phyloP scores from a whole-genome alignment of 2,113 vertebrate species.

The Trachemys scripta region DNA sequence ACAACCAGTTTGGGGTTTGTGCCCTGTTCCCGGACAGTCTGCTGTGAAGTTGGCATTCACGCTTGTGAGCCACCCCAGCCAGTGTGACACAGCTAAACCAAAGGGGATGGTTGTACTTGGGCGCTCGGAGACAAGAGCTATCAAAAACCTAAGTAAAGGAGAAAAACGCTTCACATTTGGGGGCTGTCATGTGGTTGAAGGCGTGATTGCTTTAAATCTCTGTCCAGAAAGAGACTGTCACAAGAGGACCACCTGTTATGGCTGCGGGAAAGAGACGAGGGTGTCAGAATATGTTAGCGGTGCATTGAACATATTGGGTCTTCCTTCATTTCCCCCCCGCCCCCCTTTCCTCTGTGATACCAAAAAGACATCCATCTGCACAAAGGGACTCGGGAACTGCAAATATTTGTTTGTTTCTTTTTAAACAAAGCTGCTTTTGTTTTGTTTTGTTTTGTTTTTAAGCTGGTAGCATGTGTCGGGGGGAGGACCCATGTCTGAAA shows the following conservation, averaged over 20 bases:
- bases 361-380: neutral
- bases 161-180: rapidly evolving
- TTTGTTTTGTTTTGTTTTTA: neutral
- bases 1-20: neutral
- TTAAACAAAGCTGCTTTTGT: constrained; percentile 24
- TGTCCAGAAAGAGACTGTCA: neutral
- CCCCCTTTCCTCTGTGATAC: constrained; percentile 6
- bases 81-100: neutral
- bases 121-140: rapidly evolving
- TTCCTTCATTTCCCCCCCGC: neutral
- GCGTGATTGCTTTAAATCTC: neutral
- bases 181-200: neutral
- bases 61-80: too few relatives aligned
- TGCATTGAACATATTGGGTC: neutral
- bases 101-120: neutral
- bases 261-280: neutral
- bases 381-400: constrained; percentile 12
- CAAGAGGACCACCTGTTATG: neutral
- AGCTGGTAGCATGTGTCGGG: neutral
- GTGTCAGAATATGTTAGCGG: constrained; percentile 14
- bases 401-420: constrained; percentile 12
- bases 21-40: neutral
- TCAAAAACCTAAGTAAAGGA: neutral
- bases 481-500: neutral
- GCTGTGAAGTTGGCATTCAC: too few relatives aligned